These are phyloP conservation scores for Cassiopea andromeda DNA, from an alignment of 30 jellyfish, hydroid and myxozoan genomes.

Conservation along the genomic window DNA sequence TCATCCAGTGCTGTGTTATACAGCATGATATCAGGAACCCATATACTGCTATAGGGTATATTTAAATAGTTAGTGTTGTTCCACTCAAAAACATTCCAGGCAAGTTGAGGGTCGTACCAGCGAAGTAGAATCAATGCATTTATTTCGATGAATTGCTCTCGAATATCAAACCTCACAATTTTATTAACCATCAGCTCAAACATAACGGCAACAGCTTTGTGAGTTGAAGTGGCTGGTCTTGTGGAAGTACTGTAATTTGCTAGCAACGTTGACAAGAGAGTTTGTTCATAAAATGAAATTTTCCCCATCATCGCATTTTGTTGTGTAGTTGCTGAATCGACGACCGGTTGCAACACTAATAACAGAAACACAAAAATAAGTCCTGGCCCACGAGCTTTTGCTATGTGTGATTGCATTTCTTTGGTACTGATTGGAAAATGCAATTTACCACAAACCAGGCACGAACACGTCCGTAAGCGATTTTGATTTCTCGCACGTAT, in stretches of 20 bases:
- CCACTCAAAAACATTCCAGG: conserved; percentile 58
- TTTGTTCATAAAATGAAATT: conserved; percentile 46
- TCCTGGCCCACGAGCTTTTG: background rate
- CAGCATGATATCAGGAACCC: conserved; percentile 74
- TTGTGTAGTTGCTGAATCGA: background rate
- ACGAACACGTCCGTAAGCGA: no score
- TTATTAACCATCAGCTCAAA: conserved; percentile 43
- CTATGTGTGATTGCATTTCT: background rate
- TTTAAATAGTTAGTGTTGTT: conserved; percentile 50
- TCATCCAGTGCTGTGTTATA: conserved; percentile 61
- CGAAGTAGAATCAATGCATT: conserved; percentile 17
- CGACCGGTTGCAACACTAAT: background rate
- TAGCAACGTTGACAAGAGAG: conserved; percentile 15
- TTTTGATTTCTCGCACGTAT: no score
- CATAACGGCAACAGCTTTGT: conserved; percentile 39
- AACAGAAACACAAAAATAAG: background rate
- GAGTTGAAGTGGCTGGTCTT: conserved; percentile 66
- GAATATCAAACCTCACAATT: conserved; percentile 54
- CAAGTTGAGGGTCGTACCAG: conserved; percentile 68
- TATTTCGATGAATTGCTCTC: conserved; percentile 46
- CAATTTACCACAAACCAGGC: no score
- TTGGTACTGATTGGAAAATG: no score
- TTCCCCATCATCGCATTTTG: background rate
- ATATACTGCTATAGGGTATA: conserved; percentile 14
- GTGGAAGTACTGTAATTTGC: conserved; percentile 47